Conservation (phyloP, 1,140 invertebrate genomes). For the Caenorhabditis brenneri region DNA sequence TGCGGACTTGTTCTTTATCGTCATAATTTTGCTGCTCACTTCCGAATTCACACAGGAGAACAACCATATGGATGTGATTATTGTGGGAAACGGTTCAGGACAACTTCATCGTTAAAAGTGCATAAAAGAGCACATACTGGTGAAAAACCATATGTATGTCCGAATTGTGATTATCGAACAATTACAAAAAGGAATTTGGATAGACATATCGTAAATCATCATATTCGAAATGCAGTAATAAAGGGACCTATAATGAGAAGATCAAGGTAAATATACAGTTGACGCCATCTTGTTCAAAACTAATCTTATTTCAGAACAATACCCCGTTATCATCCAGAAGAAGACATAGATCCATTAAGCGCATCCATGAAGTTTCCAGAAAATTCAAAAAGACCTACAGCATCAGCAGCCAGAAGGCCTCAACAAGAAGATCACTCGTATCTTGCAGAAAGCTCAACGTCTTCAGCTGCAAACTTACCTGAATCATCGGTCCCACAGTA, state of each 20-base stretch:
- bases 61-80: slow-evolving; percentile 71
- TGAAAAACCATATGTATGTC: slow-evolving; percentile 95
- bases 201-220: slow-evolving; percentile 63
- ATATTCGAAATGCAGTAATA: slow-evolving; percentile 41
- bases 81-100: slow-evolving; percentile 70
- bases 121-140: slow-evolving; percentile 80
- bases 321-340: not conserved
- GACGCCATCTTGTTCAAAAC: no score
- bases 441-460: not conserved
- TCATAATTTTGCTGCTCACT: slow-evolving; percentile 68
- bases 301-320: not conserved
- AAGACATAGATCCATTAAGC: not conserved
- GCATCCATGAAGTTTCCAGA: not conserved
- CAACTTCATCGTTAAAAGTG: slow-evolving; percentile 64
- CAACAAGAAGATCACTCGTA: not conserved
- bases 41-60: slow-evolving; percentile 72
- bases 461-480: not conserved
- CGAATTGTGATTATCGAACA: slow-evolving; percentile 91
- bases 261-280: slow-evolving; percentile 30
- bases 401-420: not conserved
- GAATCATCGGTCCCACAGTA: not conserved
- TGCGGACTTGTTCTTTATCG: slow-evolving; percentile 64
- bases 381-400: not conserved
- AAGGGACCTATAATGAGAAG: slow-evolving; percentile 45
- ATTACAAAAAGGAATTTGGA: slow-evolving; percentile 75